Evolutionary conservation across 2,113 vertebrate genomes (phyloP).

Genomic region (Pseudorasbora parva): DNA sequence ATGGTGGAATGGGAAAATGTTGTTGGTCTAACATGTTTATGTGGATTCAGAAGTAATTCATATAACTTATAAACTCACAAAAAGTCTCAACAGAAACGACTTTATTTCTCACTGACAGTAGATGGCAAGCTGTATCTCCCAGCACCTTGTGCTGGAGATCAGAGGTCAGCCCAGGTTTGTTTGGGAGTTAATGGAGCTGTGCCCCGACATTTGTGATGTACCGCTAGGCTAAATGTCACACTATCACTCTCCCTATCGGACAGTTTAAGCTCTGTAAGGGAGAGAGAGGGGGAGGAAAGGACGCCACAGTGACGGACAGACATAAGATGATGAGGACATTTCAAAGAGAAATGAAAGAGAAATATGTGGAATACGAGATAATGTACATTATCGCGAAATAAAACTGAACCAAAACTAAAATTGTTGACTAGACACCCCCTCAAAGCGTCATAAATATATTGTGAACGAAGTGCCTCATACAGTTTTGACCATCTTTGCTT

Average conservation of each 20-base stretch:
- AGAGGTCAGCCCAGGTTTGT: constrained; percentile 20
- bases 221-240: constrained; percentile 56
- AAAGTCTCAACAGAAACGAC: too few species aligned
- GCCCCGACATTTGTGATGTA: constrained; percentile 56
- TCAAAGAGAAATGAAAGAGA: background rate
- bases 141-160: constrained; percentile 13
- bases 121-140: background rate
- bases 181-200: constrained; percentile 50
- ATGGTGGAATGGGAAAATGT: background rate
- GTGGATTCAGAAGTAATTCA: background rate
- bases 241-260: constrained; percentile 58
- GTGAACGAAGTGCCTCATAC: too few species aligned
- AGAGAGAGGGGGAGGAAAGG: background rate
- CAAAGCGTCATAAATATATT: too few species aligned
- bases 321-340: background rate
- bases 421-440: too few species aligned
- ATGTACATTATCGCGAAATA: too few species aligned
- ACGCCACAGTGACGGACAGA: background rate
- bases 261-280: constrained; percentile 9
- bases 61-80: background rate
- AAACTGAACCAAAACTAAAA: background rate
- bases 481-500: too few species aligned
- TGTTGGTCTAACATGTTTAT: background rate
- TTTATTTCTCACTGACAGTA: background rate
- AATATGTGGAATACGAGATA: background rate